Evolutionary conservation across 2,113 vertebrate genomes (phyloP).

Genomic region (Patagioenas fasciata): DNA sequence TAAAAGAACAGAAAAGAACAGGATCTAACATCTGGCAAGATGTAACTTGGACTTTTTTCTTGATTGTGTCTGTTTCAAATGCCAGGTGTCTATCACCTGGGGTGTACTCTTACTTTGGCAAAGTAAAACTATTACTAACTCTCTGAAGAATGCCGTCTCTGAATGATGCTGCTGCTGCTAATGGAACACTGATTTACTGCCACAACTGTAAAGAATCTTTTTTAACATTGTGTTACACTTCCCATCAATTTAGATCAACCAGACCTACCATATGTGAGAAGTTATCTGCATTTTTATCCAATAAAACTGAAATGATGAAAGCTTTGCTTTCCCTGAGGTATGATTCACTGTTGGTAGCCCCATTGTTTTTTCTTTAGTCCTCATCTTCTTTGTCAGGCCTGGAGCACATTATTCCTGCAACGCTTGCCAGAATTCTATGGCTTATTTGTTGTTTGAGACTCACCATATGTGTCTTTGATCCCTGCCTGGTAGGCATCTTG

Average conservation of each 20-base stretch:
- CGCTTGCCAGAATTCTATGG: constrained; percentile 68
- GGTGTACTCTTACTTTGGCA: constrained; percentile 57
- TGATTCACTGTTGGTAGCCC: constrained; percentile 45
- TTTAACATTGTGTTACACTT: constrained; percentile 66
- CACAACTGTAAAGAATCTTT: constrained; percentile 64
- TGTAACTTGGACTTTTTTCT: constrained; percentile 33
- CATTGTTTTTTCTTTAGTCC: constrained; percentile 41
- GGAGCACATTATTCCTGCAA: constrained; percentile 59
- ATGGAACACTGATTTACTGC: constrained; percentile 66
- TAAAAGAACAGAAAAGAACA: constrained; percentile 44
- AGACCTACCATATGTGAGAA: constrained; percentile 74
- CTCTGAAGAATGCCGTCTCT: constrained; percentile 66
- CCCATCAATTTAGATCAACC: constrained; percentile 69
- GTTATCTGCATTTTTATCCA: constrained; percentile 71
- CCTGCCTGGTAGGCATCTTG: constrained; percentile 68
- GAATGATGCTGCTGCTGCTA: constrained; percentile 50
- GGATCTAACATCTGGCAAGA: constrained; percentile 57
- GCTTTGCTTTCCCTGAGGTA: constrained; percentile 65
- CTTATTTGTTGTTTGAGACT: constrained; percentile 71
- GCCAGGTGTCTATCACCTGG: constrained; percentile 70
- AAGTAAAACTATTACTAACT: constrained; percentile 60
- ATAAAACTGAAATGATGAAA: constrained; percentile 74
- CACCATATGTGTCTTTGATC: constrained; percentile 77
- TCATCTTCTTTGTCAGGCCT: constrained; percentile 55
- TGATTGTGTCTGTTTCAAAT: constrained; percentile 41